Conservation (phyloP, 2,888 invertebrate species). For the Dryadula phaetusa region DNA sequence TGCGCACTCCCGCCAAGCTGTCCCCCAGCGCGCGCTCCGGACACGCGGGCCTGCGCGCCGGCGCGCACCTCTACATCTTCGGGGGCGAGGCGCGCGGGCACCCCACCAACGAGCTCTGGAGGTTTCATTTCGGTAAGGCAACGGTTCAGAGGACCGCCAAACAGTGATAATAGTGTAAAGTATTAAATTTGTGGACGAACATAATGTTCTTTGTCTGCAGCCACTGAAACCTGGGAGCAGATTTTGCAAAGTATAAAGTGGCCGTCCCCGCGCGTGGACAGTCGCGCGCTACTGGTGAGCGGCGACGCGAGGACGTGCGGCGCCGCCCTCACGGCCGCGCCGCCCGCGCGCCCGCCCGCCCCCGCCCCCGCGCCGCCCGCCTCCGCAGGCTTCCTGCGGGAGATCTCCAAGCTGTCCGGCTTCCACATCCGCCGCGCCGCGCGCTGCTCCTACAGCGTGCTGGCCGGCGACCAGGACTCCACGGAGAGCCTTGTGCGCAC, state of each 20-base stretch:
- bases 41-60: conserved; percentile 91
- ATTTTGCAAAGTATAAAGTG: conserved; percentile 85
- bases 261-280: conserved; percentile 89
- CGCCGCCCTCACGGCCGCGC: conserved; percentile 49
- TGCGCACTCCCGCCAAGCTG: conserved; percentile 81
- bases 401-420: conserved; percentile 89
- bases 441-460: conserved; percentile 89
- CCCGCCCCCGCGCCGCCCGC: conserved; percentile 61
- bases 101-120: conserved; percentile 91
- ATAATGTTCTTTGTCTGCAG: conserved; percentile 63
- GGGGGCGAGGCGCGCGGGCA: conserved; percentile 90
- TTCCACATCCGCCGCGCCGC: conserved; percentile 87
- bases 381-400: conserved; percentile 83
- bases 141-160: no score
- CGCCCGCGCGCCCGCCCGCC: conserved; percentile 48
- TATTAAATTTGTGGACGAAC: not conserved
- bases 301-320: conserved; percentile 70
- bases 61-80: conserved; percentile 91
- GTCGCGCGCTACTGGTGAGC: conserved; percentile 87
- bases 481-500: conserved; percentile 85
- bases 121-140: conserved; percentile 92
- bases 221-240: conserved; percentile 90
- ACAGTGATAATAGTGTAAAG: no score
- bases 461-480: conserved; percentile 86
- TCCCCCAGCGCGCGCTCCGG: conserved; percentile 89